A percentile compares a stretch with the other conserved stretches of the same genome.
Conservation (phyloP, 2,888 invertebrate genomes). For the Himalopsyche tibetana region DNA sequence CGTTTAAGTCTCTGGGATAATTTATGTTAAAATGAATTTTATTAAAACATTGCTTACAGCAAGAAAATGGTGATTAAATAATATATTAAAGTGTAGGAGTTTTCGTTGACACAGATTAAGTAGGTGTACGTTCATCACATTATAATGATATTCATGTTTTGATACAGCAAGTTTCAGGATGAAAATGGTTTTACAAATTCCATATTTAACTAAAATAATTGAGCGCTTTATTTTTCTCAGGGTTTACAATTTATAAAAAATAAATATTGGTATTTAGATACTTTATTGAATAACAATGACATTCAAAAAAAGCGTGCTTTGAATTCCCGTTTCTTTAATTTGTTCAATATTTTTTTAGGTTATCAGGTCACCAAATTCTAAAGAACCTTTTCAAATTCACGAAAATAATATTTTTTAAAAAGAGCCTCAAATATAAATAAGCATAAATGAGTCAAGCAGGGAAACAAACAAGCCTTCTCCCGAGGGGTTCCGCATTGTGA, state of each 20-base stretch:
- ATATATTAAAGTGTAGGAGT: background rate
- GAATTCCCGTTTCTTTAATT: too few relatives aligned
- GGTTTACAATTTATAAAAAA: too few relatives aligned
- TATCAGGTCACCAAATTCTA: constrained; percentile 8
- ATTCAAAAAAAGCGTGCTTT: too few relatives aligned
- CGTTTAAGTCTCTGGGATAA: background rate
- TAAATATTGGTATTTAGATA: too few relatives aligned
- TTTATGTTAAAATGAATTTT: background rate
- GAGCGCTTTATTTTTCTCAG: too few relatives aligned
- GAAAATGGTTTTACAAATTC: too few relatives aligned
- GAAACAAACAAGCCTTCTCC: constrained; percentile 23
- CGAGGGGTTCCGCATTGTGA: constrained; percentile 11
- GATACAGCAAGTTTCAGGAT: too few relatives aligned
- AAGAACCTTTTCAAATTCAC: background rate
- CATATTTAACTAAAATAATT: too few relatives aligned
- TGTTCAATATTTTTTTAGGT: constrained; percentile 10
- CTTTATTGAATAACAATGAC: too few relatives aligned
- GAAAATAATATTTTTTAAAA: constrained; percentile 8
- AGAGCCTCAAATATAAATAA: background rate
- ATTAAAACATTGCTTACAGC: background rate
- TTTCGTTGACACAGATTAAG: too few relatives aligned
- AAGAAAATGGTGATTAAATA: background rate
- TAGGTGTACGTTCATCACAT: too few relatives aligned
- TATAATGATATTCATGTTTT: too few relatives aligned
- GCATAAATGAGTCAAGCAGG: constrained; percentile 20